Evolutionary conservation across 2,113 vertebrate species (phyloP).

Genomic region (Candoia aspera): DNA sequence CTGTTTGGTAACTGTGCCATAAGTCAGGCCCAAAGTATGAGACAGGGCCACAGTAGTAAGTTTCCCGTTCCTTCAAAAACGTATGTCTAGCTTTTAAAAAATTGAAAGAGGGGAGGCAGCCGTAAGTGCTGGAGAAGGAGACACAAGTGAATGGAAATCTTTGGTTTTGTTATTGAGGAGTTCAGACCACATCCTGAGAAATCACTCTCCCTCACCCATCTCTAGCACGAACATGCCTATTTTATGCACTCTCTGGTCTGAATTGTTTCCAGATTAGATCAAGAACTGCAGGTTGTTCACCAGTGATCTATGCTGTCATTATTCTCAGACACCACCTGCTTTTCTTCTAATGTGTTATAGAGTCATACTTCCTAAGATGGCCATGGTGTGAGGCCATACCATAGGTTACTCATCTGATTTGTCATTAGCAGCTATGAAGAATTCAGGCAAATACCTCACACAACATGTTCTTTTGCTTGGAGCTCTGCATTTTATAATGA

Average conservation of each 20-base stretch:
- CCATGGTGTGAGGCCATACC: background rate
- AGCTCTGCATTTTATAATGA: background rate
- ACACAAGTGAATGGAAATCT: background rate
- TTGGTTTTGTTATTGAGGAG: background rate
- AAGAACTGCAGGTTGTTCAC: background rate
- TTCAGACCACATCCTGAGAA: background rate
- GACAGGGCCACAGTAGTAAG: background rate
- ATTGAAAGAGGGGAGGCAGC: background rate
- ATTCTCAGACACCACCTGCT: background rate
- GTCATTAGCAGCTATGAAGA: background rate
- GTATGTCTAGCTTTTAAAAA: background rate
- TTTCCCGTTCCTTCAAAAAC: background rate
- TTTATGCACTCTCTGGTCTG: background rate
- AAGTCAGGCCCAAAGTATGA: background rate
- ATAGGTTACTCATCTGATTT: background rate
- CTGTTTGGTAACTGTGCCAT: background rate
- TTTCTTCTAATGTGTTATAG: background rate
- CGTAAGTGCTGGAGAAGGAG: background rate
- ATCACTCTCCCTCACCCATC: background rate
- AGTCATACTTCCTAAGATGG: too few species aligned
- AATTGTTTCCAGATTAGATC: background rate
- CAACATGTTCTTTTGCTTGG: background rate
- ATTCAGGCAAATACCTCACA: background rate
- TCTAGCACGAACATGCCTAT: background rate
- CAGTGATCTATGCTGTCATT: background rate